Base-by-base conservation (phyloP, 2,888 invertebrate species). In the Dorcus hopei region DNA sequence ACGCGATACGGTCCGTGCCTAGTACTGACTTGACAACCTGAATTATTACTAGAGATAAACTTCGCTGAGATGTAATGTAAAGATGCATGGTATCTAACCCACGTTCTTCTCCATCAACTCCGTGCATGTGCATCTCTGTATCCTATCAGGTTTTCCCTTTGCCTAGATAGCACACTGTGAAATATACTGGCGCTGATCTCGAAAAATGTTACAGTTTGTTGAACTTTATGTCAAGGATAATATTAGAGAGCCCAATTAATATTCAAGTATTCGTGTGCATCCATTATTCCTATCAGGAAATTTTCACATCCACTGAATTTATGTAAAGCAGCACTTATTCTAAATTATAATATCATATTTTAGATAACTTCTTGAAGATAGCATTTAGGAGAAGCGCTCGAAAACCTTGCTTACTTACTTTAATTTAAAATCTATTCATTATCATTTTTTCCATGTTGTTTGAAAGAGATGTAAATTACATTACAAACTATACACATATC, bases 61-160 rank as follows among this genome's bases (percentile, higher is more conserved):
- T 69, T 65, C 63, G 69, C 68, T 69, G 74, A 77, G 76, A 77
- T 77, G 76, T 76, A 73, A 75, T 74, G 76, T 73, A 70, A 70
- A 75, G 76, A 77, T 76, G 70, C 74, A 74, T 73, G 72, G 73
- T 75, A 76, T 76, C 76, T 76, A 76, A 73, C 77, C 76, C 76
- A 77, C 77, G 76, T 76, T 74, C 69, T 72, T 75, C 70, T 74
- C 67, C 74, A 71, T 62, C 72, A 71, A 72, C 68, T 70, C 54
- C 38, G 48, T 58, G 41, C 58, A 58, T 54, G 58, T 54, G 58
- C 40, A 57, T 52, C 57, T 57, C 40, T 52, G 57, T 52, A 51
- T 52, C 57, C 57, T 47, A 57, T 57, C 57, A 45, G 38, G 47
- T 41, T 57, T 52, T 50, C 52, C 52, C 43, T 52, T 38, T 42